A percentile compares a stretch with the other conserved stretches of the same genome.
phyloP scores from a whole-genome alignment of 2,888 invertebrate species.

The Anthoptus insignis region DNA sequence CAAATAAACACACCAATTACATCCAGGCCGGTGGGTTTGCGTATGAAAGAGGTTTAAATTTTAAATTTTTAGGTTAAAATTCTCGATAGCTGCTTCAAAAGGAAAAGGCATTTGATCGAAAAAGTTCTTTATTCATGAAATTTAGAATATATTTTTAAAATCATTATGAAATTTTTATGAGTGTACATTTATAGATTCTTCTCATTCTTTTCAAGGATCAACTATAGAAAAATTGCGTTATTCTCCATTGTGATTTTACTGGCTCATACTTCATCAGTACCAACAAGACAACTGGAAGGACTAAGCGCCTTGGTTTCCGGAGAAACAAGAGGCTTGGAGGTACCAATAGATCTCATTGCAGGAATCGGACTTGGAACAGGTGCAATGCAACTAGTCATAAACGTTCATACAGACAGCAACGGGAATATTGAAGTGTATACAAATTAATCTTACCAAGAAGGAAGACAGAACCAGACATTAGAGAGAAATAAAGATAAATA shows the following conservation, averaged over 20 bases:
- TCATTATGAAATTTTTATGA: neutral
- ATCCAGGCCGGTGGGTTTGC: neutral
- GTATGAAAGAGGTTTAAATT: neutral
- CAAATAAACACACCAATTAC: neutral
- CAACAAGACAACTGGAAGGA: constrained; percentile 53
- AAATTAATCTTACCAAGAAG: constrained; percentile 55
- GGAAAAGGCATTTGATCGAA: neutral
- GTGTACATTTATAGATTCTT: neutral
- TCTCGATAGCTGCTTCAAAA: neutral
- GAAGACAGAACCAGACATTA: neutral
- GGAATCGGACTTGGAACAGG: constrained; percentile 68
- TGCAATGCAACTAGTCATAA: constrained; percentile 74
- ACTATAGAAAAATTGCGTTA: constrained; percentile 55
- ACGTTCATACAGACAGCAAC: constrained; percentile 75
- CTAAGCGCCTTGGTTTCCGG: constrained; percentile 63
- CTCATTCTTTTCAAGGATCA: constrained; percentile 62
- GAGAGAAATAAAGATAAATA: neutral
- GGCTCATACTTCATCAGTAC: constrained; percentile 60
- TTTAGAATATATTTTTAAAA: neutral
- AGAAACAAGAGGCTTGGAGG: constrained; percentile 74
- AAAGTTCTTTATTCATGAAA: neutral
- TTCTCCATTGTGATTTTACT: constrained; percentile 57
- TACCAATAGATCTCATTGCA: constrained; percentile 69
- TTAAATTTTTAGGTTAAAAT: too few relatives aligned
- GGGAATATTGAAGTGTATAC: constrained; percentile 79